phyloP scores from a whole-genome alignment of 1,140 invertebrate species.

The Heliconius hermathena region DNA sequence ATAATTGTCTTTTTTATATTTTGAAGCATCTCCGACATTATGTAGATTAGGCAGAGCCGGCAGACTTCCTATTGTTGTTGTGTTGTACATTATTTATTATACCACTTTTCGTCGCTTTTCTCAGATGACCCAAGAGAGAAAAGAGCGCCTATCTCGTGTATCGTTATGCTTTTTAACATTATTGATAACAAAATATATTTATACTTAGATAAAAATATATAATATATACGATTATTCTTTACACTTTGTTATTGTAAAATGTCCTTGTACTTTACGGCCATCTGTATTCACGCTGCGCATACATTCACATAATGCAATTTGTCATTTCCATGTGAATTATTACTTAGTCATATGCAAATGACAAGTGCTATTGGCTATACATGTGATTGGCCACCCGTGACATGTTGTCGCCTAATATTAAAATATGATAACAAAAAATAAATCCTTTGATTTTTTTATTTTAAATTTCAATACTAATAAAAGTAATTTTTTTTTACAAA shows the following conservation, averaged over 20 bases:
- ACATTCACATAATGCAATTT: slow-evolving; percentile 23
- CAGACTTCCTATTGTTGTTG: no score
- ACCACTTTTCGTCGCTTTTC: no score
- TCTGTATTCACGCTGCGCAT: slow-evolving; percentile 6
- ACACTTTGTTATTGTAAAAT: background rate
- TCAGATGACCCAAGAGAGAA: no score
- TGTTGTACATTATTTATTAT: no score
- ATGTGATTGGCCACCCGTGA: slow-evolving; percentile 18
- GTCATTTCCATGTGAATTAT: slow-evolving; percentile 36
- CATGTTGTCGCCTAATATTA: slow-evolving; percentile 9
- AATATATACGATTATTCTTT: background rate
- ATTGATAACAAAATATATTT: background rate
- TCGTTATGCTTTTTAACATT: background rate
- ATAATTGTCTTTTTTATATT: no score
- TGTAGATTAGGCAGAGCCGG: no score
- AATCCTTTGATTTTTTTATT: no score
- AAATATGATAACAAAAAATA: background rate
- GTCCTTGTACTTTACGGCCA: background rate
- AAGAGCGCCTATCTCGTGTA: no score
- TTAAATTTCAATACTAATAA: no score
- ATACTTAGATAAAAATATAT: background rate
- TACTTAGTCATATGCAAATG: slow-evolving; percentile 36
- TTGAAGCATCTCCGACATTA: no score
- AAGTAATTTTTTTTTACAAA: no score
- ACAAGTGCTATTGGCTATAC: slow-evolving; percentile 33